phyloP scores from a whole-genome alignment of 2,888 invertebrate species.

The Harpagoxenus sublaevis region DNA sequence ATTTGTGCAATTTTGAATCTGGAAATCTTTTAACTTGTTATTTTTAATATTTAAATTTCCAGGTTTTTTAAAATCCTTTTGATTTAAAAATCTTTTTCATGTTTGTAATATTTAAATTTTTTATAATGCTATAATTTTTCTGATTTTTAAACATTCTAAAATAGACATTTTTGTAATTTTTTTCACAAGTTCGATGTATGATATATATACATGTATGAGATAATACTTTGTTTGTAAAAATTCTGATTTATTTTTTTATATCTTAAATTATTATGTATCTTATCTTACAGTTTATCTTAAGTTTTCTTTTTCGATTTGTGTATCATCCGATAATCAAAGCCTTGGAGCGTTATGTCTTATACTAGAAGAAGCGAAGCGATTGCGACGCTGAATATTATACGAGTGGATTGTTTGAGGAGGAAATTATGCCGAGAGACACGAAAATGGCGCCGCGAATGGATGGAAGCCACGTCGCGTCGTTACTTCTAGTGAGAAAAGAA shows the following conservation, averaged over 20 bases:
- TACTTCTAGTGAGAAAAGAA: conserved; percentile 29
- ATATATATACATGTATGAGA: background rate
- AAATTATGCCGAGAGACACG: conserved; percentile 21
- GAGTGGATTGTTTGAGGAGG: conserved; percentile 38
- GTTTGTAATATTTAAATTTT: background rate
- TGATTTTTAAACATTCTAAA: background rate
- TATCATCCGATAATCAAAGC: background rate
- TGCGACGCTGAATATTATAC: conserved; percentile 45
- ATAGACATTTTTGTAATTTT: background rate
- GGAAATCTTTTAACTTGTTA: background rate
- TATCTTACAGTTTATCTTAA: background rate
- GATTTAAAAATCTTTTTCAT: background rate
- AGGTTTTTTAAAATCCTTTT: background rate
- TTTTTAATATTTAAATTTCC: background rate
- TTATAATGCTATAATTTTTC: background rate
- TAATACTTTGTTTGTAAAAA: too few species aligned
- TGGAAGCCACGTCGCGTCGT: conserved; percentile 31
- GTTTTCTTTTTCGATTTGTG: background rate
- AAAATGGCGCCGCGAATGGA: conserved; percentile 32
- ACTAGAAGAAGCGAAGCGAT: background rate
- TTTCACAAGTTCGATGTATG: background rate
- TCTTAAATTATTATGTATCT: background rate
- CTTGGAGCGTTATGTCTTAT: background rate
- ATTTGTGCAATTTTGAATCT: background rate
- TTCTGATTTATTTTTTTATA: background rate